phyloP scores from a whole-genome alignment of 1,140 invertebrate genomes.

The Drosophila leontia region DNA sequence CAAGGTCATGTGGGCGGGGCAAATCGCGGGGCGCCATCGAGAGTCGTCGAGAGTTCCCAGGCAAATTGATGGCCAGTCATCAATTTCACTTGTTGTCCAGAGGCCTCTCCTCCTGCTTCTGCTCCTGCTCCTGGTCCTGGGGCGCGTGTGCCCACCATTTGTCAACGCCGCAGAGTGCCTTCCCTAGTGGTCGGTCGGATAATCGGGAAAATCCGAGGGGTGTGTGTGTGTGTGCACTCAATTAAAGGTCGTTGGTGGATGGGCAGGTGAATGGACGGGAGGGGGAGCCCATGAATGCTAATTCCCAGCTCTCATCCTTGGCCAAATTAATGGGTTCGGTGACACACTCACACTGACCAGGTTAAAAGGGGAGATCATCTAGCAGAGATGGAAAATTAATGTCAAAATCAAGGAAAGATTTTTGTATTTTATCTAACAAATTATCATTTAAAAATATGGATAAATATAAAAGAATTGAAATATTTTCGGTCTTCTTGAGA shows the following conservation, averaged over 20 bases:
- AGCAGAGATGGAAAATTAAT: neutral
- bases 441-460: no score
- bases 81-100: conserved; percentile 77
- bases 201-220: neutral
- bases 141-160: conserved; percentile 56
- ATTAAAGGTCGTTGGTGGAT: conserved; percentile 56
- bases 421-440: no score
- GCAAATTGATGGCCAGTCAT: conserved; percentile 83
- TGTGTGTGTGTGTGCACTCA: conserved; percentile 56
- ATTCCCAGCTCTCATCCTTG: conserved; percentile 35
- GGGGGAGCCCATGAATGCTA: conserved; percentile 36
- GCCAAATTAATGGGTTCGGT: conserved; percentile 25
- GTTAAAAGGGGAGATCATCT: neutral
- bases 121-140: neutral
- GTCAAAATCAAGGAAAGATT: no score
- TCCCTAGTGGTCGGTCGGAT: conserved; percentile 4
- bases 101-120: conserved; percentile 6
- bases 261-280: conserved; percentile 22
- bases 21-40: conserved; percentile 56
- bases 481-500: no score
- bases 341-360: conserved; percentile 21
- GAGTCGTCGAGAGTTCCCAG: conserved; percentile 6
- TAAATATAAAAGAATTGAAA: no score
- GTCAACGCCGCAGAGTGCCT: conserved; percentile 51
- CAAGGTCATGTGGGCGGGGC: conserved; percentile 59